phyloP scores from a whole-genome alignment of 2,113 vertebrate genomes.

The Gnathochromis pfefferi region DNA sequence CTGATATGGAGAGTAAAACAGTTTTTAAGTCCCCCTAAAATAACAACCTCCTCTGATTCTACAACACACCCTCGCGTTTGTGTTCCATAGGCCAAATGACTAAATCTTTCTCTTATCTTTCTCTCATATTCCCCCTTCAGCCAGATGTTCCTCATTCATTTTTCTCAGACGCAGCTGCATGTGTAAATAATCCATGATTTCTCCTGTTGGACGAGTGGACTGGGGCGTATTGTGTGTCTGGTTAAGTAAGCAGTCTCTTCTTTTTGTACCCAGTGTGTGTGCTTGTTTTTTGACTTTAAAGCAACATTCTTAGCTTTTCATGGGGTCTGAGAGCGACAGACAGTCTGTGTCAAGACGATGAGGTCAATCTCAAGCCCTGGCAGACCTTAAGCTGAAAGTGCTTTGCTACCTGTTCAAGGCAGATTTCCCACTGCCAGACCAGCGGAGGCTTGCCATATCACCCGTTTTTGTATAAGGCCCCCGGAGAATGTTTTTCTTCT shows the following conservation, averaged over 20 bases:
- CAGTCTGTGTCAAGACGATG: conserved; percentile 38
- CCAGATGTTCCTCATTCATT: conserved; percentile 76
- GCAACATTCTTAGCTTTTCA: conserved; percentile 3
- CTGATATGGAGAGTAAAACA: neutral
- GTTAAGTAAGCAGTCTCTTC: conserved; percentile 31
- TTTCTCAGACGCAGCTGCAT: conserved; percentile 67
- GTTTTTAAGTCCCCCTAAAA: conserved; percentile 25
- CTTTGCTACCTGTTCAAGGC: conserved; percentile 20
- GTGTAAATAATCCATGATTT: conserved; percentile 74
- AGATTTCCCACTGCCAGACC: conserved; percentile 1
- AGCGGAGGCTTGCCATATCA: neutral
- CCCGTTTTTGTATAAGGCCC: conserved; percentile 14
- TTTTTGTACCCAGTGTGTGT: conserved; percentile 5
- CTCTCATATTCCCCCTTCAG: conserved; percentile 25
- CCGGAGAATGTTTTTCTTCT: conserved; percentile 50
- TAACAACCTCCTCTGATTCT: conserved; percentile 36
- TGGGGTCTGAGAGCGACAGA: conserved; percentile 9
- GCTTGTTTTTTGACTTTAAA: conserved; percentile 33
- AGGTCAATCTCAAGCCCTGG: conserved; percentile 25
- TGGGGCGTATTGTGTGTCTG: conserved; percentile 42
- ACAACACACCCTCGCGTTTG: conserved; percentile 34
- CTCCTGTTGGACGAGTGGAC: conserved; percentile 51
- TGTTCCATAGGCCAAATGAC: conserved; percentile 22
- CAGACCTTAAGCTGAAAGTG: conserved; percentile 23
- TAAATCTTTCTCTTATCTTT: conserved; percentile 16